A percentile compares a stretch with the other conserved stretches of the same genome.
Evolutionary conservation across 2,888 invertebrate species (phyloP).

Genomic region (Macrostomum cliftonense): DNA sequence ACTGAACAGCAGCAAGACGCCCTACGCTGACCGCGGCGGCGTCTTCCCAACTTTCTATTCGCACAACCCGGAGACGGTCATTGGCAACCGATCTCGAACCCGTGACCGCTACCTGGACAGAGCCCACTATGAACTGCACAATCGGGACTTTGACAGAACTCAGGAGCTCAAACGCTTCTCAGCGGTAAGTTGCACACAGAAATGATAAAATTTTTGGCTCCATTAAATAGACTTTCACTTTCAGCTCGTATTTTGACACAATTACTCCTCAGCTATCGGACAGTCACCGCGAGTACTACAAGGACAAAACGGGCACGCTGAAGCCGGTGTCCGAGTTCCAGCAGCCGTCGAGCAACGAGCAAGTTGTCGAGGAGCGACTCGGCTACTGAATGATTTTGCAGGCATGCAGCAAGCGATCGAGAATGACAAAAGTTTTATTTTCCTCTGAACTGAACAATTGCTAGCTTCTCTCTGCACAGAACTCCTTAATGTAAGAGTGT

Average conservation of each 20-base stretch:
- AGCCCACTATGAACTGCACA: constrained; percentile 30
- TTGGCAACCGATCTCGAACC: constrained; percentile 27
- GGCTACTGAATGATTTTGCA: constrained; percentile 21
- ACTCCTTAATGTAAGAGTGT: too few species aligned
- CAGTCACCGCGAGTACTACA: constrained; percentile 31
- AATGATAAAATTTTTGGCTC: background rate
- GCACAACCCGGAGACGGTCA: constrained; percentile 35
- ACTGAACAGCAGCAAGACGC: constrained; percentile 27
- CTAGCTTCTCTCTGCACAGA: too few species aligned
- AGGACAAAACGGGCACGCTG: constrained; percentile 30
- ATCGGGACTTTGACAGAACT: constrained; percentile 30
- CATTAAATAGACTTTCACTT: background rate
- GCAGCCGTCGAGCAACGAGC: constrained; percentile 26
- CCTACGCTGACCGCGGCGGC: constrained; percentile 27
- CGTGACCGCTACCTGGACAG: constrained; percentile 29
- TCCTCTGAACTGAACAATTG: too few species aligned
- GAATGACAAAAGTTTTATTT: too few species aligned
- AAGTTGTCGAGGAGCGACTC: constrained; percentile 25
- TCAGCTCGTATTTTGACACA: too few species aligned
- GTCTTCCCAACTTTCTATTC: constrained; percentile 35
- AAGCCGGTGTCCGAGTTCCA: constrained; percentile 28
- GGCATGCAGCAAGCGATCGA: too few species aligned
- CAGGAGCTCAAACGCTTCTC: constrained; percentile 27
- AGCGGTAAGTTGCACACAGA: constrained; percentile 17
- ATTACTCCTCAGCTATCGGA: constrained; percentile 23